Conservation (phyloP, 2,888 invertebrate genomes). For the Nemapogon koenigi region DNA sequence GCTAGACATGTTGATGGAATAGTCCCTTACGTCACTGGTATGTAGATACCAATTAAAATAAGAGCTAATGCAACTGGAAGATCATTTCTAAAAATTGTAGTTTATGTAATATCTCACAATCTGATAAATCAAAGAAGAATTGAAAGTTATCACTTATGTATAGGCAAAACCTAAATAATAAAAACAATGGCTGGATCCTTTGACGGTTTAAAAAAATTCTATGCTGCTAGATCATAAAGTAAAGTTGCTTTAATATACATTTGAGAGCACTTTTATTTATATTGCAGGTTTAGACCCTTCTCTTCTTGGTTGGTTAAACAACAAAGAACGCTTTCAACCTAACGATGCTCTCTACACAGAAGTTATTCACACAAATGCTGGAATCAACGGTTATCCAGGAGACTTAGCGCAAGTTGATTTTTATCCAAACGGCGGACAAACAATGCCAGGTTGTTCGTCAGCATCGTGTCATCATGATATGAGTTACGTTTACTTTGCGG, state of each 20-base stretch:
- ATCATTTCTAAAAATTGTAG: not conserved
- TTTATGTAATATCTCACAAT: not conserved
- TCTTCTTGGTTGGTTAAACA: conserved; percentile 36
- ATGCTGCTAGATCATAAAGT: too few species aligned
- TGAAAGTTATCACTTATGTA: too few species aligned
- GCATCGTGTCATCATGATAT: conserved; percentile 34
- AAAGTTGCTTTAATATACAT: too few species aligned
- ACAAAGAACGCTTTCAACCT: conserved; percentile 29
- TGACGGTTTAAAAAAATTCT: too few species aligned
- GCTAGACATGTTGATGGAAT: conserved; percentile 31
- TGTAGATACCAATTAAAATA: conserved; percentile 11
- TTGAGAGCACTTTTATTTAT: too few species aligned
- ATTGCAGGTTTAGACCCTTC: conserved; percentile 37
- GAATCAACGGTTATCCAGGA: conserved; percentile 31
- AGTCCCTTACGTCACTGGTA: conserved; percentile 38
- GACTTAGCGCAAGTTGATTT: conserved; percentile 37
- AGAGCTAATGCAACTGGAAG: too few species aligned
- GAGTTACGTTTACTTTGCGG: conserved; percentile 35
- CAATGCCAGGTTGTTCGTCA: conserved; percentile 39
- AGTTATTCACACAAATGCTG: conserved; percentile 41
- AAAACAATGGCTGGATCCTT: too few species aligned
- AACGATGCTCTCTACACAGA: conserved; percentile 37
- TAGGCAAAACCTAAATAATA: too few species aligned
- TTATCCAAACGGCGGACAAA: conserved; percentile 39
- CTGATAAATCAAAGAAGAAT: not conserved